Conservation (phyloP, 1,140 invertebrate genomes). For the Brachionus paranguensis region DNA sequence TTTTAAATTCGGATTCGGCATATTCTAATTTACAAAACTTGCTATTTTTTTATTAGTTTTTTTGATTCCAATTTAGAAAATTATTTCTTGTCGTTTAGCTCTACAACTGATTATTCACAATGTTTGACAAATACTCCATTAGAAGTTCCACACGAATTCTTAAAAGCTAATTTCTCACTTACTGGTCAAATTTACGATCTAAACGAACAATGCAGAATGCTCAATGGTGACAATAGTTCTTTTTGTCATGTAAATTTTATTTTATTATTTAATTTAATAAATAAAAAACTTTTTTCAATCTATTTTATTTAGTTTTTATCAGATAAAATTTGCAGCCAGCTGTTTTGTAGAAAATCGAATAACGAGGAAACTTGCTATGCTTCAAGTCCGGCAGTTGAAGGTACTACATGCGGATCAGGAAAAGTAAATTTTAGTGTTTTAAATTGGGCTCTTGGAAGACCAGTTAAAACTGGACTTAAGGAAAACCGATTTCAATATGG, state of each 20-base stretch:
- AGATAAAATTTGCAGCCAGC: not conserved
- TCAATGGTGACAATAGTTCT: not conserved
- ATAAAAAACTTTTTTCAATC: not conserved
- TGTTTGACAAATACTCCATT: not conserved
- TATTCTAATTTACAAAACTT: no score
- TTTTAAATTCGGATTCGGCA: no score
- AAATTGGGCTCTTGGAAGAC: no score
- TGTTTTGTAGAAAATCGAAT: not conserved
- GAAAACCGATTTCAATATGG: no score
- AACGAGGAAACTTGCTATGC: not conserved
- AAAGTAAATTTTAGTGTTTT: not conserved
- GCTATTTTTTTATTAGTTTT: no score
- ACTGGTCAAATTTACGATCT: not conserved
- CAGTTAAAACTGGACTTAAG: no score
- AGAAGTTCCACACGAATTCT: not conserved
- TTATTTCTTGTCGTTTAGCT: not conserved
- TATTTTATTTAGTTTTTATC: not conserved
- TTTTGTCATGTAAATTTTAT: not conserved
- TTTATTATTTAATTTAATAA: not conserved
- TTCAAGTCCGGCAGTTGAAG: not conserved
- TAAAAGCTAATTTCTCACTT: not conserved
- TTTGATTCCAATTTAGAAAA: no score
- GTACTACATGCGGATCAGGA: not conserved
- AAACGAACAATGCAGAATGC: constrained; percentile 1
- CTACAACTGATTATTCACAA: not conserved